A percentile compares a stretch with the other conserved stretches of the same genome.
Evolutionary conservation across 2,888 invertebrate species (phyloP).

Genomic region (Sarcophaga carnaria): DNA sequence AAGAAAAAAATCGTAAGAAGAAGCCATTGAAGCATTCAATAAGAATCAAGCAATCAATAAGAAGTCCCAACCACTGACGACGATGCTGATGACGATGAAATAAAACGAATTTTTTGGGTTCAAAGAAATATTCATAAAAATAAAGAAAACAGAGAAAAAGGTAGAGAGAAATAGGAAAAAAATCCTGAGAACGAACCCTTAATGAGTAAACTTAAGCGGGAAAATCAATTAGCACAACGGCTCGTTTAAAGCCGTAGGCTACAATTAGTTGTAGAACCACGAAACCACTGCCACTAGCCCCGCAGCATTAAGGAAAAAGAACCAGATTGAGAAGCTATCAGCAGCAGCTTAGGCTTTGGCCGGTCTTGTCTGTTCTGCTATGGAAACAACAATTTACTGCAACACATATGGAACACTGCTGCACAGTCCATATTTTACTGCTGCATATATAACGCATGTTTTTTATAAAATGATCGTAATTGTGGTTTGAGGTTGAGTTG

Average conservation of each 20-base stretch:
- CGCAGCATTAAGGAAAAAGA: too few relatives aligned
- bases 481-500: conserved; percentile 26
- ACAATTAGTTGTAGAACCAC: conserved; percentile 52
- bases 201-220: conserved; percentile 63
- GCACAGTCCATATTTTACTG: too few relatives aligned
- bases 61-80: background rate
- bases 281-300: background rate
- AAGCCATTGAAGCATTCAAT: too few relatives aligned
- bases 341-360: background rate
- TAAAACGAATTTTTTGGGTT: background rate
- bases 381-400: conserved; percentile 52
- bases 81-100: too few relatives aligned
- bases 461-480: conserved; percentile 44
- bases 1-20: too few relatives aligned
- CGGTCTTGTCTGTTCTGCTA: conserved; percentile 7
- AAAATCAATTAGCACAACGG: conserved; percentile 67
- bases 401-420: too few relatives aligned
- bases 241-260: conserved; percentile 62
- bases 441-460: background rate
- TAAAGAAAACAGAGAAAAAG: background rate
- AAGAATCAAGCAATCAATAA: too few relatives aligned
- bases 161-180: background rate
- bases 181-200: conserved; percentile 33
- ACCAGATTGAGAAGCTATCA: background rate
- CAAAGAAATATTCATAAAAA: background rate